Evolutionary conservation across 2,113 vertebrate species (phyloP), one percentile per base, ranked within the genome.

Genomic region (Syngnathus scovelli): DNA sequence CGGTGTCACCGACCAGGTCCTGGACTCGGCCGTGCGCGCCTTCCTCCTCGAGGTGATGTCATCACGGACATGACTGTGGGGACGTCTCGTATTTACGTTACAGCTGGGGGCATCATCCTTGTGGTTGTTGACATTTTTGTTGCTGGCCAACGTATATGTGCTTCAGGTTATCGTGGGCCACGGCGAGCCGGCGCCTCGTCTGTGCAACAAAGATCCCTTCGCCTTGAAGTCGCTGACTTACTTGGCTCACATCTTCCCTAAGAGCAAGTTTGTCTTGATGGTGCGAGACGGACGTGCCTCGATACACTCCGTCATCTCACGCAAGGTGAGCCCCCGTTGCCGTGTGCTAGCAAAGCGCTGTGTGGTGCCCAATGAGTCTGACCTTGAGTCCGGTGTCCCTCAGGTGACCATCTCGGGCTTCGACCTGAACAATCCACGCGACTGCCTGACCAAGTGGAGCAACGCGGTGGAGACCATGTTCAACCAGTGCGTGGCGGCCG

Each of bases 171-270:
- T 98, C 11, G 93, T 96, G 0, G 95, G 95, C n/a, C 95, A 98
- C 0, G 95, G 95, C 11, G 95, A 98, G 71, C 94, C 94, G 1
- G 95, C 95, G 0, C 91, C 92, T 0, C 95, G 93, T 37, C 78
- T 98, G 55, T 98, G 95, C 66, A 96, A 98, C 89, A 98, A 98
- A 86, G 95, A 98, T 60, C 95, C 95, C 0, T 98, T 98, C 7
- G 92, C 95, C 60, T 78, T 98, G 27, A 98, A 98, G 86, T 96
- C 94, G 62, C 85, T 98, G 3, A 92, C 92, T 33, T 96, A 98
- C 46, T 89, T 98, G 2, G 89, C 94, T 4, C 92, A 90, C 51
- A 93, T 96, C 52, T 98, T 96, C 75, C 94, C 95, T n/a, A 95
- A 95, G 55, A 94, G 93, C 84, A 96, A 93, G 68, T 98, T 98